Conservation (phyloP, 2,797 vertebrate genomes). For the Sphaeramia orbicularis region DNA sequence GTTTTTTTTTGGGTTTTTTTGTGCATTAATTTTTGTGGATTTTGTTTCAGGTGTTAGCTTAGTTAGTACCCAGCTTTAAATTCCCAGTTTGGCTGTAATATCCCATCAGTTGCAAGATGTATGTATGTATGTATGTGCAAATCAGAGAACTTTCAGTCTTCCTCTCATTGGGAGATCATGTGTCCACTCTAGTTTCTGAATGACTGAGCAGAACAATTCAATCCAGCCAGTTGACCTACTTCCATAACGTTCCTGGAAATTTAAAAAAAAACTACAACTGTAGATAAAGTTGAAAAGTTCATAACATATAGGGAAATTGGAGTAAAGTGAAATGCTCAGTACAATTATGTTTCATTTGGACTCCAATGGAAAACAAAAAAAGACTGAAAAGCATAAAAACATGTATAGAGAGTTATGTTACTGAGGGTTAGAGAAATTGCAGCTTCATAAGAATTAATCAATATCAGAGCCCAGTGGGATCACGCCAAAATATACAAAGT, state of each 20-base stretch:
- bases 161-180: not conserved
- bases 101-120: too few relatives aligned
- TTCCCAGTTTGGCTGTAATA: too few relatives aligned
- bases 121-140: too few relatives aligned
- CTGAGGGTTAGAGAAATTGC: not conserved
- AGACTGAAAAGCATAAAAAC: conserved; percentile 17
- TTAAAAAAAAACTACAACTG: conserved; percentile 18
- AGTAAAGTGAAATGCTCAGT: conserved; percentile 26
- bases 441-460: conserved; percentile 3
- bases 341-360: conserved; percentile 30
- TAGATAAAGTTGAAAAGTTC: conserved; percentile 42
- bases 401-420: not conserved
- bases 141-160: too few relatives aligned
- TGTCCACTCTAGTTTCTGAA: conserved; percentile 9
- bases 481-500: conserved; percentile 13
- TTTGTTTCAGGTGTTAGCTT: too few relatives aligned
- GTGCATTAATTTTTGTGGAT: too few relatives aligned
- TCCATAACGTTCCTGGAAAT: conserved; percentile 9
- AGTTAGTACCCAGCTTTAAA: too few relatives aligned
- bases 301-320: conserved; percentile 22
- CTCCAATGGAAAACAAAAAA: conserved; percentile 16
- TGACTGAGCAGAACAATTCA: conserved; percentile 9
- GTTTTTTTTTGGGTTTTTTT: not conserved
- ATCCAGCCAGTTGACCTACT: not conserved
- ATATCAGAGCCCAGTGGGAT: not conserved